Conservation (phyloP, 1,140 invertebrate species). For the Melipona quadrifasciata region DNA sequence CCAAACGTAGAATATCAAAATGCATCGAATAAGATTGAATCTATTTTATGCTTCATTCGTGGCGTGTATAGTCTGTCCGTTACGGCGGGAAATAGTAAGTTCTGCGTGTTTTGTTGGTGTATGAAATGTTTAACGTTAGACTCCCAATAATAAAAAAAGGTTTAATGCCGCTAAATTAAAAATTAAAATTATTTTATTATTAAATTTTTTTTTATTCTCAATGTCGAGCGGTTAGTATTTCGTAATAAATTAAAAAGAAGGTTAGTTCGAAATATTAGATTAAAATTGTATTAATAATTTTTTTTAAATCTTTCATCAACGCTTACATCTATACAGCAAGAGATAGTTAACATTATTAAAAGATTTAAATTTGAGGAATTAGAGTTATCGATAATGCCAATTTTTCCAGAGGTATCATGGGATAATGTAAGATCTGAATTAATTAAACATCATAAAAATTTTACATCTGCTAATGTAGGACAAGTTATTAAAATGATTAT, state of each 20-base stretch:
- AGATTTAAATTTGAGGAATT: constrained; percentile 76
- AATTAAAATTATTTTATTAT: background rate
- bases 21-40: too few relatives aligned
- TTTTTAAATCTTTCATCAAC: constrained; percentile 24
- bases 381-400: constrained; percentile 66
- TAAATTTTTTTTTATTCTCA: background rate
- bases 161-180: too few relatives aligned
- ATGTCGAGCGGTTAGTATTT: constrained; percentile 35
- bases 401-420: constrained; percentile 74
- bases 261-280: background rate
- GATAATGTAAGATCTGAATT: constrained; percentile 59
- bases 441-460: constrained; percentile 65
- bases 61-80: background rate
- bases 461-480: constrained; percentile 59
- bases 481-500: constrained; percentile 61
- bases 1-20: too few relatives aligned
- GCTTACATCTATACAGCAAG: background rate
- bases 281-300: background rate
- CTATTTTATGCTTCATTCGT: too few relatives aligned
- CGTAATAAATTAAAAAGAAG: background rate
- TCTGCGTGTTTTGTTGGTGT: background rate
- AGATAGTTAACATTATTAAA: constrained; percentile 60
- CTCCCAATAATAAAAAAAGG: too few relatives aligned
- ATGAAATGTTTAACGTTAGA: background rate
- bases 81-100: background rate